Base-by-base conservation (phyloP, 2,113 vertebrate genomes). In the Esox niger region DNA sequence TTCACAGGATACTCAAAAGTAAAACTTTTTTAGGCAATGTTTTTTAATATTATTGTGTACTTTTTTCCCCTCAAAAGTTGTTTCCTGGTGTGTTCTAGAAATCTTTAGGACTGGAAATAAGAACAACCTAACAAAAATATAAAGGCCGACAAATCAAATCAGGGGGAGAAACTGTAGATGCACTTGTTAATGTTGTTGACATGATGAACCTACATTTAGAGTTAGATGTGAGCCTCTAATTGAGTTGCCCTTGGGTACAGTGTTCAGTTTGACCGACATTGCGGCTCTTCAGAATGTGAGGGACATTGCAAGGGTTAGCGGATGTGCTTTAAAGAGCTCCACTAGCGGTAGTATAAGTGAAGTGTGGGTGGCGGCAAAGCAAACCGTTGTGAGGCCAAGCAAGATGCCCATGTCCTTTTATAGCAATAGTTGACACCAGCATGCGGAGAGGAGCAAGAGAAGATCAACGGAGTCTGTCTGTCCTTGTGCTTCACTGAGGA, bases 351-450 rank as follows among this genome's bases (percentile, higher is more conserved):
- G 26, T 9, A 21, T 3, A 17, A 31, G 23, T 10, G 23, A 26
- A 11, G 55, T 1, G 11, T 2, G 23, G 52, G 26, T 21, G 54
- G 21, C 6, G 49, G 61, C 69, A 67, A 74, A 62, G 47, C 23
- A 13, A 70, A 71, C 55, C 7, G 38, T 32, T 59, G 30, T 73
- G 33, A 71, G 55, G 75, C 78, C 74, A 79, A 77, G 75, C 71
- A 74, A 79, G 77, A 87, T 80, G 82, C 85, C 82, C 86, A 80
- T 93, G 89, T 81, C 91, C 91, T 89, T 92, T 91, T 91, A 92
- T 91, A 91, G 91, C 82, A 88, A 91, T 89, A 74, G 60, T 87
- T 84, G 87, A 90, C 84, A 79, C 82, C 76, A 79, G 57, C 4
- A 9, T 6, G 69, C 80, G 77, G 72, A 77, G 54, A 49, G 21